Percentiles rank a stretch among this genome's conserved stretches.
These are phyloP conservation scores for Prietella phreatophila DNA, from an alignment of 2,113 vertebrate genomes.

Conservation along the genomic window DNA sequence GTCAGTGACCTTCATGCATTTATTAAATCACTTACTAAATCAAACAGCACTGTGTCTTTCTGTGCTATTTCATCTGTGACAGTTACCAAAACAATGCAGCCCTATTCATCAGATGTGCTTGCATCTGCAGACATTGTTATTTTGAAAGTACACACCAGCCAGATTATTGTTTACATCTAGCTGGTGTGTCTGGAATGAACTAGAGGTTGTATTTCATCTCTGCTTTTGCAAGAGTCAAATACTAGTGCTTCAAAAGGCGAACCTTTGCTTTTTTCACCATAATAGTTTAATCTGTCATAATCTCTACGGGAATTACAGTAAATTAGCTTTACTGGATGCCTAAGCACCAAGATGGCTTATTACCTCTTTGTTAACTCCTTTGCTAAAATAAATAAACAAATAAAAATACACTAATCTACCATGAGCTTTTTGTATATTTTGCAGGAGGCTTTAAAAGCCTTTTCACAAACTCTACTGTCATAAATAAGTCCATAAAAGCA, in stretches of 20 bases:
- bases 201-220: conserved; percentile 37
- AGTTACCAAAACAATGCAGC: conserved; percentile 16
- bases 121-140: conserved; percentile 34
- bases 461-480: neutral
- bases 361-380: neutral
- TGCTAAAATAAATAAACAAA: neutral
- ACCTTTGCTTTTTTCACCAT: neutral
- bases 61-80: conserved; percentile 34
- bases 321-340: conserved; percentile 18
- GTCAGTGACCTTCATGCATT: conserved; percentile 7
- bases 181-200: conserved; percentile 10
- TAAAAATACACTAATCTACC: neutral
- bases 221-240: conserved; percentile 44
- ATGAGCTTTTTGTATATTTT: neutral
- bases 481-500: conserved; percentile 13
- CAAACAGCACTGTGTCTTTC: neutral
- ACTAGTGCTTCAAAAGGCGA: neutral
- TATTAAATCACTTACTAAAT: neutral
- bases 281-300: conserved; percentile 34
- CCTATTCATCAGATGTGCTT: conserved; percentile 20
- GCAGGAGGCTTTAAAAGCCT: neutral
- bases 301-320: conserved; percentile 18
- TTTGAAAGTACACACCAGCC: neutral
- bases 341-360: neutral
- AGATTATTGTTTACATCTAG: conserved; percentile 29